Base-by-base conservation (phyloP, 2,888 invertebrate species). In the Drosophila anomalata region DNA sequence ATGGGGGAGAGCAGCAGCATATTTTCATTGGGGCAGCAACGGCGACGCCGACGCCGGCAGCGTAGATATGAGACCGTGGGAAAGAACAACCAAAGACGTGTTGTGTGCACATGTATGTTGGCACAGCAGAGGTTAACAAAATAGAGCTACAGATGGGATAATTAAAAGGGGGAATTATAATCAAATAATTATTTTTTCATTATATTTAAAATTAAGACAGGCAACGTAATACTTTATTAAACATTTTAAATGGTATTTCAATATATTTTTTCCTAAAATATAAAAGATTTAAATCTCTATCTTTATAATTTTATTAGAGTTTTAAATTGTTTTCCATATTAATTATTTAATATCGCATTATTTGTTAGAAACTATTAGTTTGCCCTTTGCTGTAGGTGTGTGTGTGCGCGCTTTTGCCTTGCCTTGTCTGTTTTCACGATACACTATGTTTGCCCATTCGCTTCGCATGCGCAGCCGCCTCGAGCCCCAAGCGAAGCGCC, bases 1-100 rank as follows among this genome's bases (percentile, higher is more conserved):
- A 50, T 26, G 50, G 44, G 44, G 41, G 60, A 60, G 69, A 86
- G 70, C 79, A 84, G 70, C 79, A 77, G 66, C 79, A 75, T 75
- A 77, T 73, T 69, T 71, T 55, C 73, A 83, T 80, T 81, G 61
- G 78, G 83, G 71, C 60, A 48, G 67, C 63, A 59, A 41, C 53
- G 55, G 53, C 59, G 50, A 59, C 42, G 66, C 53, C 66, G 63
- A 65, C 58, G 63, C 67, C 70, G 69, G 85, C 78, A 85, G 89
- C 88, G 88, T 11, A 91, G 91, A 91, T 91, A 91, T 90, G 90
- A 90, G 90, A 91, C 91, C 91, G 91, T 91, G 91, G 91, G 91
- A 91, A 91, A 90, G 90, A 91, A 90, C 89, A 89, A 87, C 89
- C 87, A 88, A 70, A 90, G 89, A 88, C 88, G 88, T 87, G 80